Percentiles rank a stretch among this genome's conserved stretches.
Conservation (phyloP, 2,113 vertebrate genomes). For the Mobula hypostoma region DNA sequence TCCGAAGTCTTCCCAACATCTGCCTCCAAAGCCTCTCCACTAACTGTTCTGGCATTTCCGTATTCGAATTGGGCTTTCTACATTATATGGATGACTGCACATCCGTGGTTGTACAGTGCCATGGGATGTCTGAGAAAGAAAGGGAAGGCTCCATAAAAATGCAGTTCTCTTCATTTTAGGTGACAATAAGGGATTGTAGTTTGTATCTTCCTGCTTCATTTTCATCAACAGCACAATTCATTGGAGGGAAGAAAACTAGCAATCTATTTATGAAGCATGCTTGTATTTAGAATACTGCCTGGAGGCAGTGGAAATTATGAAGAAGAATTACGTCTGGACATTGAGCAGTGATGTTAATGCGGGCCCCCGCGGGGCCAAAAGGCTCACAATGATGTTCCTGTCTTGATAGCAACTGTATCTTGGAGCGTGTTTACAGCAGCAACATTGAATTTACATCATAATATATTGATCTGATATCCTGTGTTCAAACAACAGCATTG, state of each 20-base stretch:
- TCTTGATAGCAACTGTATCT: constrained; percentile 12
- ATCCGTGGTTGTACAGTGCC: too few species aligned
- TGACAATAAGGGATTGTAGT: background rate
- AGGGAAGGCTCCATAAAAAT: too few species aligned
- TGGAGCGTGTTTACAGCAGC: background rate
- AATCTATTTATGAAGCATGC: background rate
- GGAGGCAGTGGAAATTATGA: constrained; percentile 8
- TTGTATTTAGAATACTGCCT: background rate
- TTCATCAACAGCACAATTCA: background rate
- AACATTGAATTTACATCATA: constrained; percentile 20
- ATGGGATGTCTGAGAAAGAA: too few species aligned
- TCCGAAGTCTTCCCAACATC: too few species aligned
- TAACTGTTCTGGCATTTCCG: too few species aligned
- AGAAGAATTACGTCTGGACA: background rate
- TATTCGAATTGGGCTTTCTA: too few species aligned
- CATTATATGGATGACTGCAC: too few species aligned
- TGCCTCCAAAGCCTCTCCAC: too few species aligned
- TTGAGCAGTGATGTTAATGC: constrained; percentile 4
- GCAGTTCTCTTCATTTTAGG: too few species aligned
- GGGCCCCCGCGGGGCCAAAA: background rate
- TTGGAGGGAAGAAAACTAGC: background rate
- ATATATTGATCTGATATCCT: constrained; percentile 20
- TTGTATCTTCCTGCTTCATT: background rate
- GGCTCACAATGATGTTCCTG: background rate
- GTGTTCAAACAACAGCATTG: background rate